A percentile compares a stretch with the other conserved stretches of the same genome.
Evolutionary conservation across 2,797 vertebrate genomes (phyloP).

Genomic region (Aselliscus stoliczkanus): DNA sequence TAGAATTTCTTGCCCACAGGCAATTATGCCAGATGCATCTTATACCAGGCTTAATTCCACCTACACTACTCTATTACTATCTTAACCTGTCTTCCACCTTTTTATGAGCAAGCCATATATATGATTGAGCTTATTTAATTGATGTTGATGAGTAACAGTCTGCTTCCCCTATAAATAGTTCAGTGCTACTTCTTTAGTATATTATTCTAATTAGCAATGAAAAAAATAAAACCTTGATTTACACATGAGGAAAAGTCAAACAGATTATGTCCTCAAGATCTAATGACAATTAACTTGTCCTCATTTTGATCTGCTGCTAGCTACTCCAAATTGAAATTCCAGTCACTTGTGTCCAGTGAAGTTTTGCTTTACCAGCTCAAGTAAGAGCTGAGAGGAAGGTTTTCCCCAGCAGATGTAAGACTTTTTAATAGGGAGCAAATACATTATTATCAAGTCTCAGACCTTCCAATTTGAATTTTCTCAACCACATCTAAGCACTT

Average conservation of each 20-base stretch:
- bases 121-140: neutral
- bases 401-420: neutral
- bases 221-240: neutral
- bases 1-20: neutral
- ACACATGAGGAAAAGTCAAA: neutral
- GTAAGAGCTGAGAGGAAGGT: neutral
- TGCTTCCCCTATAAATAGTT: neutral
- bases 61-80: neutral
- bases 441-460: neutral
- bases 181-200: neutral
- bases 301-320: neutral
- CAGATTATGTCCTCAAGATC: neutral
- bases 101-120: neutral
- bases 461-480: neutral
- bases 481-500: conserved; percentile 11
- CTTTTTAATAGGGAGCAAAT: neutral
- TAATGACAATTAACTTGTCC: neutral
- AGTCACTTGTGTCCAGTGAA: neutral
- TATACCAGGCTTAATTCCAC: neutral
- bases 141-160: neutral
- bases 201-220: neutral
- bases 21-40: neutral
- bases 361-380: neutral
- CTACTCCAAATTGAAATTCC: neutral
- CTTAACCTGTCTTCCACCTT: neutral